Percentiles rank a stretch among this genome's conserved stretches.
Evolutionary conservation across 2,797 vertebrate species (phyloP).

Genomic region (Pseudochirops cupreus): DNA sequence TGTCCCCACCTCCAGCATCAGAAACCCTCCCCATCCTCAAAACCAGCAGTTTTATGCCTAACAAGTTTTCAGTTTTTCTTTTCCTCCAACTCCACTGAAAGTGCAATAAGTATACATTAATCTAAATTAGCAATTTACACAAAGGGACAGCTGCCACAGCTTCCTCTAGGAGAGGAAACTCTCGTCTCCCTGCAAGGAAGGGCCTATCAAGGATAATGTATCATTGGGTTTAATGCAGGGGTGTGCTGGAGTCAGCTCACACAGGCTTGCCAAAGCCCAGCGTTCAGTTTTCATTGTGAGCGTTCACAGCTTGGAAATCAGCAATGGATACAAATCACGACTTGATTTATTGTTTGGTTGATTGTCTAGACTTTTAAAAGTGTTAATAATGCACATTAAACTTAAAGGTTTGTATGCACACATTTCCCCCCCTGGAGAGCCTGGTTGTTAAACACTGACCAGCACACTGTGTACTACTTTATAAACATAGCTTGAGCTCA

Average conservation of each 20-base stretch:
- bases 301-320: not conserved
- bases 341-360: not conserved
- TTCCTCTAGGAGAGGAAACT: constrained; percentile 49
- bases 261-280: not conserved
- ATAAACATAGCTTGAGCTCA: not conserved
- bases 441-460: not conserved
- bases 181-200: constrained; percentile 46
- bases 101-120: constrained; percentile 54
- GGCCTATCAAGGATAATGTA: constrained; percentile 45
- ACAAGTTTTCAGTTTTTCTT: not conserved
- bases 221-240: not conserved
- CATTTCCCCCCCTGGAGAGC: not conserved
- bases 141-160: constrained; percentile 32
- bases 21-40: not conserved
- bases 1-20: not conserved
- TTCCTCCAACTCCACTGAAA: constrained; percentile 26
- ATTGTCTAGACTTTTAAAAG: not conserved
- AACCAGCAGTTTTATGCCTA: not conserved
- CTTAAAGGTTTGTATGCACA: not conserved
- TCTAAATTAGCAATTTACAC: constrained; percentile 43
- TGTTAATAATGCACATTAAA: not conserved
- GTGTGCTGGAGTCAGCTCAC: not conserved
- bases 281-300: not conserved
- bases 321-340: not conserved
- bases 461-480: not conserved